Conservation (phyloP, 2,888 invertebrate species). For the Drosophila formosana region DNA sequence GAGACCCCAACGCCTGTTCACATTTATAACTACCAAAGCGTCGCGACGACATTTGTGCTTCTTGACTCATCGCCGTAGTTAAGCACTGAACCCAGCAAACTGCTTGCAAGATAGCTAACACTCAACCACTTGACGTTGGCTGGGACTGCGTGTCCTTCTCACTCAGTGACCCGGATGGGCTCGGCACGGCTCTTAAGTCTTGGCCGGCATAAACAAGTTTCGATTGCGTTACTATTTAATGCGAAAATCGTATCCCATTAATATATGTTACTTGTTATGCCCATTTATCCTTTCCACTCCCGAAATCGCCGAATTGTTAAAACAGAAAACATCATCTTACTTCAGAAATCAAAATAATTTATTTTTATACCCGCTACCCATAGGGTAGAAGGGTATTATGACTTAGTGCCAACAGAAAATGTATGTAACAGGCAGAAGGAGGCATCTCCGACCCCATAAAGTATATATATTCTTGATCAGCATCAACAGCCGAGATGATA, state of each 20-base stretch:
- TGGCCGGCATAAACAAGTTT: not conserved
- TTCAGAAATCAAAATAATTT: too few species aligned
- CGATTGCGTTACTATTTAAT: constrained; percentile 2
- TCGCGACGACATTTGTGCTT: not conserved
- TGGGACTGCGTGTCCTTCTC: not conserved
- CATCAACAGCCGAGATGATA: too few species aligned
- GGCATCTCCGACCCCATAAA: too few species aligned
- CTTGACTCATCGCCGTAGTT: not conserved
- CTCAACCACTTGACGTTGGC: not conserved
- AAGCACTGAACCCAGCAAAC: not conserved
- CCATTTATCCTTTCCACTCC: not conserved
- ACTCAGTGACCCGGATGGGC: not conserved
- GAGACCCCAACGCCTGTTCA: constrained; percentile 2
- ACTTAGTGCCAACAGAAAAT: too few species aligned
- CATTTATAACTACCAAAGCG: not conserved
- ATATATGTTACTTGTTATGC: not conserved
- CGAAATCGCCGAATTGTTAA: too few species aligned
- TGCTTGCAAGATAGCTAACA: not conserved
- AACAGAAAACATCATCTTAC: too few species aligned
- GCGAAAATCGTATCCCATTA: not conserved
- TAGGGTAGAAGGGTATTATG: too few species aligned
- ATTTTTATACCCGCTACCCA: too few species aligned
- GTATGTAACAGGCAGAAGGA: too few species aligned
- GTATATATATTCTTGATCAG: too few species aligned
- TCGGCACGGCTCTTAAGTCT: too few species aligned